Evolutionary conservation across 92 coral and sea anemone species (phyloP), one percentile per base, ranked within the genome.

Genomic region (Montipora capitata): DNA sequence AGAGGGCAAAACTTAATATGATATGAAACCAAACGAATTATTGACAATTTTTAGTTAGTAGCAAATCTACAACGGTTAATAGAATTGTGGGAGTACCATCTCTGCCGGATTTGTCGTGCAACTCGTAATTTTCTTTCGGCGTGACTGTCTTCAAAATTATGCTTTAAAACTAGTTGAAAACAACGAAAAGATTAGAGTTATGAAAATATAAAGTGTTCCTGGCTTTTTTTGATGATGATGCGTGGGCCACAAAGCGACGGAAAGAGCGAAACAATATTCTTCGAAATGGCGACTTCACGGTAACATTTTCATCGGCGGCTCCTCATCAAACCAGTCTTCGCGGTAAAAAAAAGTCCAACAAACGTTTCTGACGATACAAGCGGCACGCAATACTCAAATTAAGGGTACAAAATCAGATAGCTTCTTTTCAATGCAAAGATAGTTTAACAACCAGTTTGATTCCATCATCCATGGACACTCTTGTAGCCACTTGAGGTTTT

Each of bases 141-240:
- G 52, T 10, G 52, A 48, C 7, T 48, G 52, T 10, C 6, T 10
- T 62, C 80, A 83, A 69, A 52, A 27, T 59, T 83, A 83, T 58
- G 59, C 72, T 71, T 72, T 42, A 43, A 72, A 44, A 43, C 80
- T 59, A 59, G 87, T 61, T 70, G 70, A 83, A 72, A 83, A 83
- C 86, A 69, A 68, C 79, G 63, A 72, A 12, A 83, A 83, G 87
- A 72, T 72, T 79, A 83, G 87, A 57, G 72, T 69, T 72, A 83
- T 83, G 80, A 83, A 72, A 83, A 70, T 83, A 72, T 83, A 58
- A 83, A 83, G 80, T 12, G 78, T 83, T 72, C 52, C 48, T 43
- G 42, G 61, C 65, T 20, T 56, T 83, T 83, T 72, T 83, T 83
- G 87, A 83, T 83, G 59, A 42, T 20, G 40, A 59, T 42, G 17